Evolutionary conservation across 2,113 vertebrate species (phyloP), one percentile per base, ranked within the genome.

Genomic region (Ceuthmochares aereus): DNA sequence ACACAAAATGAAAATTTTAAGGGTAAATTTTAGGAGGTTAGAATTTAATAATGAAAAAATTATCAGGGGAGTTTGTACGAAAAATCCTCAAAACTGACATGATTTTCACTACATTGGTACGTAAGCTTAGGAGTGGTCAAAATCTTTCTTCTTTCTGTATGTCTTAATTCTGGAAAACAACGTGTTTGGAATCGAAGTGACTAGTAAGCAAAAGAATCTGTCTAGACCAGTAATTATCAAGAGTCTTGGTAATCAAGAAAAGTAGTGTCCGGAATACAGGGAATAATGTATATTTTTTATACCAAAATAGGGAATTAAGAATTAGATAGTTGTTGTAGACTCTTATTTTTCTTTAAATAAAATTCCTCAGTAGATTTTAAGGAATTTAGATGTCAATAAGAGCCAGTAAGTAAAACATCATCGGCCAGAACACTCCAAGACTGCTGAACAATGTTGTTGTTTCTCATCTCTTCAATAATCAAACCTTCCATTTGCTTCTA

Each of bases 61-160:
- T 60, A 34, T 47, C 4, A 21, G 22, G 14, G 45, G 1, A 64
- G 5, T 51, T 67, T 70, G 25, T 49, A 32, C 18, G 25, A 52
- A 64, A 80, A 25, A 10, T 0, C 1, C 3, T 70, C 23, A 77
- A 11, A 84, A 69, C 5, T 70, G 3, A 2, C 2, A 11, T 40
- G 2, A 5, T 91, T 83, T 68, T 37, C 20, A 60, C 17, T 75
- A 13, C 11, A 45, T 74, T 60, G 34, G 7, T 36, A 6, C 2
- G 2, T 34, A 37, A 51, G 0, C 6, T 42, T 7, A 14, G 14
- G 12, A 78, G 62, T 4, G 1, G 7, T 5, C n/a, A 70, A 75
- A 29, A 37, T 30, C 15, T 68, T 55, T 67, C 45, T 76, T 69
- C 18, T 22, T 55, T 58, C 80, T 64, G 16, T 78, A 25, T 6